phyloP scores from a whole-genome alignment of 2,888 invertebrate genomes.

The Periphyllus acericola region DNA sequence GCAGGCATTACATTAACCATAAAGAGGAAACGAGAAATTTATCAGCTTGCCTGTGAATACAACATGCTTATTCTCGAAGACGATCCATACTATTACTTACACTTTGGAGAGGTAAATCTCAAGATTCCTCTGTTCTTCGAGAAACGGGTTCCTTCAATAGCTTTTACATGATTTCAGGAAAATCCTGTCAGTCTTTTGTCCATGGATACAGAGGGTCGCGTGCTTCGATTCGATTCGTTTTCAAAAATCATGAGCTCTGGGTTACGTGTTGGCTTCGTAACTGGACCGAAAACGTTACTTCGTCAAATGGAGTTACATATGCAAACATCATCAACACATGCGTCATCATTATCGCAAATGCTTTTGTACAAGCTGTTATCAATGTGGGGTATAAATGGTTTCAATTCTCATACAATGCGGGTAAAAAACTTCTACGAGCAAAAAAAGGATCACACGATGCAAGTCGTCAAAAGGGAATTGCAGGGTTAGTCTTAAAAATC shows the following conservation, averaged over 20 bases:
- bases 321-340: slow-evolving; percentile 76
- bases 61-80: slow-evolving; percentile 84
- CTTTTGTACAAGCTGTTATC: slow-evolving; percentile 32
- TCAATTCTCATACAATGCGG: slow-evolving; percentile 72
- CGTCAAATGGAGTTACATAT: slow-evolving; percentile 76
- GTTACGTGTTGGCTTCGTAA: slow-evolving; percentile 78
- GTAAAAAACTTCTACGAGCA: slow-evolving; percentile 74
- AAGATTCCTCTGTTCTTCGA: not conserved
- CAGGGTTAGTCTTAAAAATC: slow-evolving; percentile 67
- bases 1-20: slow-evolving; percentile 77
- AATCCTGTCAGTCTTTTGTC: slow-evolving; percentile 69
- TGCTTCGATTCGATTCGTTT: slow-evolving; percentile 80
- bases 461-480: slow-evolving; percentile 73
- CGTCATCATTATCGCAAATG: slow-evolving; percentile 76
- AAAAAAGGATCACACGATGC: slow-evolving; percentile 74
- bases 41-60: slow-evolving; percentile 79
- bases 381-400: slow-evolving; percentile 69
- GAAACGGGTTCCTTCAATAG: not conserved
- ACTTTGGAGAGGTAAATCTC: slow-evolving; percentile 71
- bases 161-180: slow-evolving; percentile 23
- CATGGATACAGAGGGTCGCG: slow-evolving; percentile 79
- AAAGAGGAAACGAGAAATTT: slow-evolving; percentile 76
- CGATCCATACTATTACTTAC: slow-evolving; percentile 83
- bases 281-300: slow-evolving; percentile 76
- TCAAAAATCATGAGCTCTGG: slow-evolving; percentile 79